phyloP scores from a whole-genome alignment of 2,113 vertebrate species.

The Plotosus lineatus region DNA sequence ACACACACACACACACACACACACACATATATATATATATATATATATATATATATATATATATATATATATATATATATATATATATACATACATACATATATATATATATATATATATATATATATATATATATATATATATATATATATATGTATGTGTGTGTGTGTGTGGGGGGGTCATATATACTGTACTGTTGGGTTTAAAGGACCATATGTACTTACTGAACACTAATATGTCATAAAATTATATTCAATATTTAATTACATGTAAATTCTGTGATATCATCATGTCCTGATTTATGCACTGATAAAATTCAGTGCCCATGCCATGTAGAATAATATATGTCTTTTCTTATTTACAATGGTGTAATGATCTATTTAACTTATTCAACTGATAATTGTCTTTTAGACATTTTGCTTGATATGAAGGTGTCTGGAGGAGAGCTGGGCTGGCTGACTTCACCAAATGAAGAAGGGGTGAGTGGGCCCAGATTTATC shows the following conservation, averaged over 20 bases:
- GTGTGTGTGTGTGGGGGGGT: no score
- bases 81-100: no score
- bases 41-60: no score
- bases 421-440: constrained; percentile 87
- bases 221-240: neutral
- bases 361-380: neutral
- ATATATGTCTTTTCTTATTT: neutral
- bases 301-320: neutral
- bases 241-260: neutral
- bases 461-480: constrained; percentile 84
- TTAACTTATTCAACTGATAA: neutral
- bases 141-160: no score
- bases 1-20: no score
- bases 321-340: no score
- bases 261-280: neutral
- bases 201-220: neutral
- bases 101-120: no score
- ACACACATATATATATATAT: no score
- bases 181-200: no score
- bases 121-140: no score
- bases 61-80: no score
- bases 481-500: constrained; percentile 65
- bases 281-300: neutral
- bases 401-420: constrained; percentile 79
- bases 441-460: constrained; percentile 94